Conservation (phyloP, 2,888 invertebrate genomes). For the Plusia festucae region DNA sequence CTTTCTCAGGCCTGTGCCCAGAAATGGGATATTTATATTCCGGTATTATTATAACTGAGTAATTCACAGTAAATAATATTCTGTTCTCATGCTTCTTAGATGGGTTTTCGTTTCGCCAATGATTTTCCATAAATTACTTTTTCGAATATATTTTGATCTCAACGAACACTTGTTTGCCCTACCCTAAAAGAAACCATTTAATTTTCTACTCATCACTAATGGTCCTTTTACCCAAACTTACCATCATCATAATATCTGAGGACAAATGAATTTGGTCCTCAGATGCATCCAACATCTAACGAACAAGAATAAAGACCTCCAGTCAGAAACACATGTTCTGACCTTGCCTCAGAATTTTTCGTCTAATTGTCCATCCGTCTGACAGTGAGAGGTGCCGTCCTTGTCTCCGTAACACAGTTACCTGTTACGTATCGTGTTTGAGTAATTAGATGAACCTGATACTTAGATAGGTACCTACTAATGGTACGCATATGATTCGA, state of each 20-base stretch:
- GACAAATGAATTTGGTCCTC: neutral
- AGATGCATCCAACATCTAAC: neutral
- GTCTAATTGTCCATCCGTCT: slow-evolving; percentile 36
- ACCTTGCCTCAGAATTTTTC: slow-evolving; percentile 36
- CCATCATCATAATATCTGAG: no score
- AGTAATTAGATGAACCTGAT: slow-evolving; percentile 42
- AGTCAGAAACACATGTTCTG: slow-evolving; percentile 21
- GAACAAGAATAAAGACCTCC: neutral
- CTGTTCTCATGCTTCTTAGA: no score
- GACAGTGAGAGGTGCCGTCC: slow-evolving; percentile 68
- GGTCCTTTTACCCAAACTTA: neutral
- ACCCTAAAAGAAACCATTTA: neutral
- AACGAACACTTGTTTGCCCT: no score
- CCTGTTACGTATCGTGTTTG: slow-evolving; percentile 52
- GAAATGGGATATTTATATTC: no score
- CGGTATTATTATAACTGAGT: no score
- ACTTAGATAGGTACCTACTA: no score
- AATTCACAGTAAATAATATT: no score
- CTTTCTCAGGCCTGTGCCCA: no score
- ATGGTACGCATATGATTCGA: neutral
- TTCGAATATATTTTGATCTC: no score
- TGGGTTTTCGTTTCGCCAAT: no score
- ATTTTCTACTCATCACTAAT: neutral
- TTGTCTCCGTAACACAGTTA: slow-evolving; percentile 59
- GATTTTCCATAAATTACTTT: no score